Evolutionary conservation across 1,140 invertebrate species (phyloP).

Genomic region (Nasonia longicornis): DNA sequence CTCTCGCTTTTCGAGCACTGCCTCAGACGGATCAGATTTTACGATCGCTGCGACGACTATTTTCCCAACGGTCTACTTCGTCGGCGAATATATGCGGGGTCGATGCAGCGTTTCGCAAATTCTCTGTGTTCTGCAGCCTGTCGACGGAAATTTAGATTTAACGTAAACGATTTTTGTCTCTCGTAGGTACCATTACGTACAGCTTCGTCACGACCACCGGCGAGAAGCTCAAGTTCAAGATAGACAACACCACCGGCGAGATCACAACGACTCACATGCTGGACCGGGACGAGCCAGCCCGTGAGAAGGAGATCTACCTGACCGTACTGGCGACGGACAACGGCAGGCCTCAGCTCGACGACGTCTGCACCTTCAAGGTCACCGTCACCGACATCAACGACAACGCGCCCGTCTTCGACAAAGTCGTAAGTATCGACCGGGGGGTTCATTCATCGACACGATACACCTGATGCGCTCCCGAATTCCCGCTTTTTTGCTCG

Average conservation of each 20-base stretch:
- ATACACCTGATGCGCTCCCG: too few species aligned
- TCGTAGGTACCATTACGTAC: conserved; percentile 77
- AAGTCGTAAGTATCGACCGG: conserved; percentile 70
- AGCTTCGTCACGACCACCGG: conserved; percentile 81
- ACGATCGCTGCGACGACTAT: neutral
- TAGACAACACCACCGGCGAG: conserved; percentile 79
- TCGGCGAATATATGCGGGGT: neutral
- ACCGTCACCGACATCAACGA: conserved; percentile 90
- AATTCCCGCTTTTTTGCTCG: too few species aligned
- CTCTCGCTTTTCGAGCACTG: too few species aligned
- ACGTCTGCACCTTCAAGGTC: conserved; percentile 89
- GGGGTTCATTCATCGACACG: too few species aligned
- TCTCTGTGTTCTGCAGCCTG: too few species aligned
- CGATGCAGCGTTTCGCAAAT: neutral
- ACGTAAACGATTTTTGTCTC: neutral
- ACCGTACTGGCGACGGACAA: conserved; percentile 88
- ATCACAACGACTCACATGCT: conserved; percentile 82
- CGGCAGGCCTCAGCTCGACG: conserved; percentile 84
- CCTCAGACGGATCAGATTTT: neutral
- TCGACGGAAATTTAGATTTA: too few species aligned
- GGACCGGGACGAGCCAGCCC: conserved; percentile 86
- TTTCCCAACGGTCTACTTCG: neutral
- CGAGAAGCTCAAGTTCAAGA: conserved; percentile 82
- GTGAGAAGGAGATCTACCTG: conserved; percentile 86
- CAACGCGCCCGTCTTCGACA: conserved; percentile 87